phyloP scores from a whole-genome alignment of 2,797 vertebrate genomes.

The Nannoperca obscura region DNA sequence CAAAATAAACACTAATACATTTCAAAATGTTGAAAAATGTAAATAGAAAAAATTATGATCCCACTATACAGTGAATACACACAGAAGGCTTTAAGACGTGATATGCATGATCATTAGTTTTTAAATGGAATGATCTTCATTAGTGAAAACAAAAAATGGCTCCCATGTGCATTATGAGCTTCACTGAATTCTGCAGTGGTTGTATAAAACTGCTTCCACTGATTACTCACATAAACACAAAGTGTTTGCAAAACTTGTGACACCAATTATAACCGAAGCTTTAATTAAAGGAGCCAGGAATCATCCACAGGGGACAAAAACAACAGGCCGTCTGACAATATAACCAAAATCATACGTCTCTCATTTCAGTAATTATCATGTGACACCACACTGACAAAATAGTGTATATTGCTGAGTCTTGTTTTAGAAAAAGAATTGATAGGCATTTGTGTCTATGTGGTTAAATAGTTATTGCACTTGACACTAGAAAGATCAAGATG shows the following conservation, averaged over 20 bases:
- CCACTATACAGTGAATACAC: not conserved
- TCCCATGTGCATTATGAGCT: slow-evolving; percentile 35
- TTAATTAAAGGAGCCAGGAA: slow-evolving; percentile 72
- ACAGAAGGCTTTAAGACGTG: not conserved
- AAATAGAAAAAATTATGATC: not conserved
- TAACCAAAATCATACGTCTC: slow-evolving; percentile 51
- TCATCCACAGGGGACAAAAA: slow-evolving; percentile 66
- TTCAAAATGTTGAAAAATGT: not conserved
- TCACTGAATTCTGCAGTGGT: slow-evolving; percentile 33
- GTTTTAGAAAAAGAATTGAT: slow-evolving; percentile 17
- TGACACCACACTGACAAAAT: slow-evolving; percentile 36
- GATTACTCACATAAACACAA: slow-evolving; percentile 51
- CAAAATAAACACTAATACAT: no score
- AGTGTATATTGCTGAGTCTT: slow-evolving; percentile 8
- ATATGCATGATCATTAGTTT: slow-evolving; percentile 13
- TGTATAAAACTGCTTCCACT: slow-evolving; percentile 34
- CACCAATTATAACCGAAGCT: slow-evolving; percentile 61
- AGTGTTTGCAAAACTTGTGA: slow-evolving; percentile 58
- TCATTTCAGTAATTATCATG: slow-evolving; percentile 52
- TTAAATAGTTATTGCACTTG: slow-evolving; percentile 8
- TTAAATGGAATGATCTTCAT: slow-evolving; percentile 24
- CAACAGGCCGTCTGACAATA: slow-evolving; percentile 57
- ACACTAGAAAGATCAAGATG: not conserved
- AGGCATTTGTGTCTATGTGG: not conserved
- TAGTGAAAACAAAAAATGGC: slow-evolving; percentile 25